Conservation (phyloP, 2,888 invertebrate species). For the Campopleginae sp. region DNA sequence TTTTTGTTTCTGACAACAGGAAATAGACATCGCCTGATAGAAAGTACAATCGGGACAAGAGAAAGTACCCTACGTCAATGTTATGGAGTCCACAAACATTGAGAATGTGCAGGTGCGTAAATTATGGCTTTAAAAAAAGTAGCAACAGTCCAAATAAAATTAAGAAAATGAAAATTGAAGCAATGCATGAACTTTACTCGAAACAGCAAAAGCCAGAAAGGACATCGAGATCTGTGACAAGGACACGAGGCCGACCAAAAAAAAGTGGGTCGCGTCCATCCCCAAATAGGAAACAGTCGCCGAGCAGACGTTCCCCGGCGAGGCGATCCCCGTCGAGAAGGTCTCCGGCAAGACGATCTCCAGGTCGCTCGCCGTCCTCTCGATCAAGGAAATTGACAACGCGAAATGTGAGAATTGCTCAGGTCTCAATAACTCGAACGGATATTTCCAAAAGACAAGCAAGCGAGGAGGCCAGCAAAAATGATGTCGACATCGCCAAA, state of each 20-base stretch:
- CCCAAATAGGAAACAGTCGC: constrained; percentile 69
- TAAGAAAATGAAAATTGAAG: background rate
- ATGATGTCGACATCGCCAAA: constrained; percentile 56
- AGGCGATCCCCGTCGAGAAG: constrained; percentile 72
- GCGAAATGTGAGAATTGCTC: constrained; percentile 73
- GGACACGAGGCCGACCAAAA: constrained; percentile 69
- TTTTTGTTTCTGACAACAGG: background rate
- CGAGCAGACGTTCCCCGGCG: constrained; percentile 58
- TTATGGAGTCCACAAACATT: constrained; percentile 74
- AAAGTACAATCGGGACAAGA: constrained; percentile 73
- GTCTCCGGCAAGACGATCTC: constrained; percentile 64
- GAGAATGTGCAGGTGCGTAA: constrained; percentile 75
- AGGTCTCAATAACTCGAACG: constrained; percentile 75
- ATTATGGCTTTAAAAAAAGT: background rate
- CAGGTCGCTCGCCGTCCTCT: constrained; percentile 53
- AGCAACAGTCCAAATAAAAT: background rate
- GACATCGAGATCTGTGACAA: constrained; percentile 75
- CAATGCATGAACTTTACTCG: background rate
- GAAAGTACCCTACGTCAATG: constrained; percentile 77
- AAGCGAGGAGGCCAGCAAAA: constrained; percentile 45
- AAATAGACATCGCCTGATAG: constrained; percentile 73
- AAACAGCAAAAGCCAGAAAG: constrained; percentile 72
- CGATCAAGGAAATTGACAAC: constrained; percentile 70
- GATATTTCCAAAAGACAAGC: constrained; percentile 73
- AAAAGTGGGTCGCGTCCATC: constrained; percentile 77